These are phyloP conservation scores for Cephus nigrinus DNA, from an alignment of 2,888 invertebrate species.

Conservation along the genomic window DNA sequence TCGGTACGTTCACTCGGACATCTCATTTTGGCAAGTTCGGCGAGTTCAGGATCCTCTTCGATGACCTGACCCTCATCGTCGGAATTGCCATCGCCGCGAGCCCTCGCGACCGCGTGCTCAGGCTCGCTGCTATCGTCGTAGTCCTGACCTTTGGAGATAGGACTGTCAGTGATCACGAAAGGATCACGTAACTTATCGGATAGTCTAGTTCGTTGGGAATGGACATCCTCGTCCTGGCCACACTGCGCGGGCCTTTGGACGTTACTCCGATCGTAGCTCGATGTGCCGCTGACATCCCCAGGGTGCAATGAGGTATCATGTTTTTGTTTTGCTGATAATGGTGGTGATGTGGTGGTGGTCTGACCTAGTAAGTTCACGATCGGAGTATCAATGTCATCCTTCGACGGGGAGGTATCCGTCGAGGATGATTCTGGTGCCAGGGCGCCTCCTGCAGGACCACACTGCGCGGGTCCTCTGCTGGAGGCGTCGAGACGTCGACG, in stretches of 20 bases:
- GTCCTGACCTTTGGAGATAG: not conserved
- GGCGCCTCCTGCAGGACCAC: constrained; percentile 58
- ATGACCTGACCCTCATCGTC: constrained; percentile 61
- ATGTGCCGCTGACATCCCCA: not conserved
- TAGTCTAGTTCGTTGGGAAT: not conserved
- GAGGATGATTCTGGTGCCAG: not conserved
- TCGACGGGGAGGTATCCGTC: constrained; percentile 3
- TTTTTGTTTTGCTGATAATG: not conserved
- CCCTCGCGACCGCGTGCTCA: constrained; percentile 66
- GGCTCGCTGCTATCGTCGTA: constrained; percentile 40
- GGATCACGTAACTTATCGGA: not conserved
- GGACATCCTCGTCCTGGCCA: constrained; percentile 47
- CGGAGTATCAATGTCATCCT: constrained; percentile 3
- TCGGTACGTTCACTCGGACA: constrained; percentile 92
- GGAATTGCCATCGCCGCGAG: constrained; percentile 60
- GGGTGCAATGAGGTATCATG: not conserved
- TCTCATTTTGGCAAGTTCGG: constrained; percentile 84
- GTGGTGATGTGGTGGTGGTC: not conserved
- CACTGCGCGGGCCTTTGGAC: constrained; percentile 62
- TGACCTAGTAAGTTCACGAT: not conserved
- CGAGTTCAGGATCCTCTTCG: constrained; percentile 82
- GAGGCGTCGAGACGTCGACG: constrained; percentile 52
- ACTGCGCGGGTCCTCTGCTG: constrained; percentile 65
- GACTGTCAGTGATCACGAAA: not conserved
- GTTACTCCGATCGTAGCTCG: constrained; percentile 25